Evolutionary conservation across 1,140 invertebrate species (phyloP), one percentile per base, ranked within the genome.

Genomic region (Drosophila pseudoobscura): DNA sequence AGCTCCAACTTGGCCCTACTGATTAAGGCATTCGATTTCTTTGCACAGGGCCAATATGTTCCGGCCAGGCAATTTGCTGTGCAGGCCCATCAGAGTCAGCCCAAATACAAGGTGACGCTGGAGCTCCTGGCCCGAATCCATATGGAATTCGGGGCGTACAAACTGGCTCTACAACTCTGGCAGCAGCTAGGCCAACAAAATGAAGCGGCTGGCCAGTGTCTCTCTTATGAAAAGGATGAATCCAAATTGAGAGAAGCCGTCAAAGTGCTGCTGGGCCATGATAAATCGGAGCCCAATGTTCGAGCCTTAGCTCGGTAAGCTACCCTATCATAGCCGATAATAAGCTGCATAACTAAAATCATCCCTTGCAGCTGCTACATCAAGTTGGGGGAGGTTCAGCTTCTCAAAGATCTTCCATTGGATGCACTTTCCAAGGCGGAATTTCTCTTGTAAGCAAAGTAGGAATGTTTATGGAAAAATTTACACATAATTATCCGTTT

Each of bases 1-100:
- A 92, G 93, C 43, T 95, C 94, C 0, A 93, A 93, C 82, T 92
- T 94, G 72, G 94, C 92, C 11, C 75, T 93, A 17, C 91, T 95
- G n/a, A 92, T 95, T 43, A 93, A 94, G 91, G 94, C 93, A 31
- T 92, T 94, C n/a, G 80, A 92, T 65, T 84, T 92, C 8, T 94
- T 92, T 89, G 85, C 92, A 35, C 87, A 92, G 43, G 85, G 92
- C 8, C 92, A 93, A 68, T 93, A 92, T 65, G 76, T 94, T 6
- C 91, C 93, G 66, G 93, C 94, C 3, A 93, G 93, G 63, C 92
- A 94, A 62, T 70, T 92, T 62, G 80, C 94, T 7, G 89, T 92
- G 43, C 70, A 71, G 51, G 91, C 92, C 39, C 74, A 76, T 47
- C 43, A 66, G 26, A 41, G 70, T 15, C 74, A 89, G 43, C 82